Percentiles rank a stretch among this genome's conserved stretches.
phyloP scores from a whole-genome alignment of 2,797 vertebrate species.

The Pipistrellus pipistrellus region DNA sequence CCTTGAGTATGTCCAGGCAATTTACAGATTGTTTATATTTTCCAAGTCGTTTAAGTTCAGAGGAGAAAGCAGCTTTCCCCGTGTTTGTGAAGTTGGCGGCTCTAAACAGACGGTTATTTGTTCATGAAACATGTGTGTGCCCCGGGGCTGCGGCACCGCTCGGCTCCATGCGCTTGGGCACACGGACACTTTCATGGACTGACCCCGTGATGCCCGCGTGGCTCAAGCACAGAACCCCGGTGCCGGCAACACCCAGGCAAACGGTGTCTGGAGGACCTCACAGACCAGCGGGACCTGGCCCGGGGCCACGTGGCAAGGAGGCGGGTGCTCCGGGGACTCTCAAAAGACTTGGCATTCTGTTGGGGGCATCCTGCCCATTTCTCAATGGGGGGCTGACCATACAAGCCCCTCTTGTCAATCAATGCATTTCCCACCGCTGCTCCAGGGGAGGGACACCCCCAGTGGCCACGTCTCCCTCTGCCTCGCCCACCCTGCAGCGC shows the following conservation, averaged over 20 bases:
- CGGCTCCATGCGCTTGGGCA: not conserved
- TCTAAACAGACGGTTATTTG: constrained; percentile 59
- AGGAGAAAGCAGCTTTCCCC: constrained; percentile 70
- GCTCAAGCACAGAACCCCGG: not conserved
- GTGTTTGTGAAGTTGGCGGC: not conserved
- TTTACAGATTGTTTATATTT: constrained; percentile 63
- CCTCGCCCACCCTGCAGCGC: not conserved
- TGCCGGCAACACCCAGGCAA: not conserved
- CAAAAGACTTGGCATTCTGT: not conserved
- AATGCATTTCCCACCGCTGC: constrained; percentile 28
- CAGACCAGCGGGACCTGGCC: not conserved
- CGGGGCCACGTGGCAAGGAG: constrained; percentile 23
- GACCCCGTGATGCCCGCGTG: not conserved
- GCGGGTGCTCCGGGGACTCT: not conserved
- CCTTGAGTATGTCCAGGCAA: constrained; percentile 70
- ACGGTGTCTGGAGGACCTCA: not conserved
- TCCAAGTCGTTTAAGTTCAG: constrained; percentile 63
- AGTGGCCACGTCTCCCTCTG: not conserved
- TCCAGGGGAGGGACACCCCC: not conserved
- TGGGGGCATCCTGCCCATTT: constrained; percentile 47
- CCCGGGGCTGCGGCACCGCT: not conserved
- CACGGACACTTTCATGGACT: not conserved
- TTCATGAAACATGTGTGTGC: not conserved
- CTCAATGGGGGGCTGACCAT: constrained; percentile 46
- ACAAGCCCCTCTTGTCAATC: constrained; percentile 55